A percentile compares a stretch with the other conserved stretches of the same genome.
Conservation (phyloP, 2,888 invertebrate species). For the Panorpa germanica region DNA sequence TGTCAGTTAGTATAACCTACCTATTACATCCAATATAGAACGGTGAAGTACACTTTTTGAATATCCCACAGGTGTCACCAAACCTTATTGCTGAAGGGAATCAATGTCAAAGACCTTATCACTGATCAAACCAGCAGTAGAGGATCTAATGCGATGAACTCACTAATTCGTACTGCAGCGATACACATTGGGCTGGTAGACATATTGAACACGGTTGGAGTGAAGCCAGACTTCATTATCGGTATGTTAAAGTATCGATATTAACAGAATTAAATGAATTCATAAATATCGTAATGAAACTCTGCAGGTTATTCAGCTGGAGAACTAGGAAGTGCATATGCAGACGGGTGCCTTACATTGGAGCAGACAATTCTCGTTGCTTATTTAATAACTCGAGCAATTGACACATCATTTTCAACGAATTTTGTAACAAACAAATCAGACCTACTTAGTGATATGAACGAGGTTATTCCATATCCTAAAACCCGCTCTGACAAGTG, state of each 20-base stretch:
- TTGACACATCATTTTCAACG: too few relatives aligned
- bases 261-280: too few relatives aligned
- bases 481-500: conserved; percentile 54
- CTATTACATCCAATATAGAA: too few relatives aligned
- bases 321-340: conserved; percentile 80
- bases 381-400: conserved; percentile 57
- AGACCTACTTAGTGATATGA: conserved; percentile 40
- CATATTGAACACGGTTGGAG: conserved; percentile 28
- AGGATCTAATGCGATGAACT: conserved; percentile 46
- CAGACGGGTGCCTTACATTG: conserved; percentile 67
- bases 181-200: conserved; percentile 39
- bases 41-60: too few relatives aligned
- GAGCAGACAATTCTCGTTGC: conserved; percentile 65
- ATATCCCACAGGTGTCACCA: too few relatives aligned
- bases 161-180: conserved; percentile 56
- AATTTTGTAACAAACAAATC: too few relatives aligned
- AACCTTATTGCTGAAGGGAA: conserved; percentile 37
- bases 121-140: conserved; percentile 37
- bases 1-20: too few relatives aligned
- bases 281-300: too few relatives aligned
- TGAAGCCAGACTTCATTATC: conserved; percentile 29
- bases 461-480: conserved; percentile 40
- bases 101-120: conserved; percentile 42
- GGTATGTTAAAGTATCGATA: too few relatives aligned
- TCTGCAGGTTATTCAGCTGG: conserved; percentile 88